phyloP scores from a whole-genome alignment of 2,888 invertebrate species.

The Chrysodeixis includens region DNA sequence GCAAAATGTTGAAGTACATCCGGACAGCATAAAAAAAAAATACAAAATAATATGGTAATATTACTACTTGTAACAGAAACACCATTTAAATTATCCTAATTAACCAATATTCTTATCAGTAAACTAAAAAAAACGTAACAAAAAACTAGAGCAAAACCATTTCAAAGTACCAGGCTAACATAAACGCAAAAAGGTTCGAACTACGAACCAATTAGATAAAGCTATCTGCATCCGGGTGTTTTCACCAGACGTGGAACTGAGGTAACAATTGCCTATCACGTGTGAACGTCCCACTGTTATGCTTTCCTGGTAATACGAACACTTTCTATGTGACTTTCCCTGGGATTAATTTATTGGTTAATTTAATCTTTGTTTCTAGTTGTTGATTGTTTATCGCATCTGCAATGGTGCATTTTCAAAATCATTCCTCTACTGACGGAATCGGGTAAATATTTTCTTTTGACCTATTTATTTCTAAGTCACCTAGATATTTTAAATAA shows the following conservation, averaged over 20 bases:
- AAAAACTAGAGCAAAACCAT: conserved; percentile 59
- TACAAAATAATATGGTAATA: too few species aligned
- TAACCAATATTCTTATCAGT: neutral
- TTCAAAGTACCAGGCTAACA: conserved; percentile 65
- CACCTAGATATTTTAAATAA: too few species aligned
- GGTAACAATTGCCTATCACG: conserved; percentile 76
- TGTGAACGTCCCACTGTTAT: conserved; percentile 77
- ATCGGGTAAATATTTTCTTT: too few species aligned
- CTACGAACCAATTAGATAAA: conserved; percentile 73
- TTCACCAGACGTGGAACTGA: conserved; percentile 77
- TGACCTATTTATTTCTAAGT: too few species aligned
- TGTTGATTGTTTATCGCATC: too few species aligned
- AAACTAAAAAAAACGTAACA: neutral
- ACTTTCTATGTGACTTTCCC: conserved; percentile 71
- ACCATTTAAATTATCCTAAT: neutral
- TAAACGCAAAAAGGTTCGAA: conserved; percentile 54
- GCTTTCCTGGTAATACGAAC: conserved; percentile 76
- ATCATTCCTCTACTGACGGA: too few species aligned
- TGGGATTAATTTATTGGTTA: conserved; percentile 30
- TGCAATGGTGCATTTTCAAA: too few species aligned
- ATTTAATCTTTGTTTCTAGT: conserved; percentile 13
- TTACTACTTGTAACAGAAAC: neutral
- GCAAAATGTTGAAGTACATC: neutral
- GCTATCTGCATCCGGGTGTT: conserved; percentile 82
- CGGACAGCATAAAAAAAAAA: neutral